Base-by-base conservation (phyloP, 2,797 vertebrate genomes). In the Luscinia luscinia region DNA sequence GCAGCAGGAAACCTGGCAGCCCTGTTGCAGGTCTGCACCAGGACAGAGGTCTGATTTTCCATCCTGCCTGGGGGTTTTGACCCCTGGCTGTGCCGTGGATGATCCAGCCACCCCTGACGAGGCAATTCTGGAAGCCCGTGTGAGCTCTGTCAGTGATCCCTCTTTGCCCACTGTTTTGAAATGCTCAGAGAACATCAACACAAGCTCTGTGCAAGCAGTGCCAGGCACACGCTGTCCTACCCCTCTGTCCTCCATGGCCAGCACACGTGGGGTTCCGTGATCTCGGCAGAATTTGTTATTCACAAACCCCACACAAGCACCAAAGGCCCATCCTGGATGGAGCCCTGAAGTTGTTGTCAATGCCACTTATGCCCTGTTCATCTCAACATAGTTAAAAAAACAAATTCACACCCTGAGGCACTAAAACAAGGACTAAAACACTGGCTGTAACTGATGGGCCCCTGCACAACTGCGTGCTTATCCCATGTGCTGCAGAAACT, bases 211-310 rank as follows among this genome's bases (percentile, higher is more conserved):
- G 61, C 68, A 27, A 43, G 30, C 0, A 0, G 55, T 73, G 62
- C 58, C 66, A 68, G 54, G 83, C 62, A 88, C 30, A 38, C 0
- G 1, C 43, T 58, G 74, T 91, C 83, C 80, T 62, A 9, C 40
- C 62, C 2, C 11, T 4, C 45, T 30, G 13, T 19, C 3, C 11
- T 9, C 0, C 0, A 22, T 18, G 66, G 30, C 34, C 89, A 73
- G 73, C 55, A 40, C 69, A 51, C 1, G 0, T 46, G 38, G 52
- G 28, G 15, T 20, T 74, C 72, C 64, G 77, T 51, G 45, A 54
- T 82, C 64, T 70, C 38, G 8, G 1, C 0, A 4, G 68, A 73
- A 69, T 70, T 63, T 36, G 12, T 63, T 67, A 24, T 23, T 90
- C 77, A 78, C 62, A 91, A 85, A 59, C 21, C 32, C 49, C 26